A percentile compares a stretch with the other conserved stretches of the same genome.
phyloP scores from a whole-genome alignment of 2,113 vertebrate genomes.

The Siniperca chuatsi region DNA sequence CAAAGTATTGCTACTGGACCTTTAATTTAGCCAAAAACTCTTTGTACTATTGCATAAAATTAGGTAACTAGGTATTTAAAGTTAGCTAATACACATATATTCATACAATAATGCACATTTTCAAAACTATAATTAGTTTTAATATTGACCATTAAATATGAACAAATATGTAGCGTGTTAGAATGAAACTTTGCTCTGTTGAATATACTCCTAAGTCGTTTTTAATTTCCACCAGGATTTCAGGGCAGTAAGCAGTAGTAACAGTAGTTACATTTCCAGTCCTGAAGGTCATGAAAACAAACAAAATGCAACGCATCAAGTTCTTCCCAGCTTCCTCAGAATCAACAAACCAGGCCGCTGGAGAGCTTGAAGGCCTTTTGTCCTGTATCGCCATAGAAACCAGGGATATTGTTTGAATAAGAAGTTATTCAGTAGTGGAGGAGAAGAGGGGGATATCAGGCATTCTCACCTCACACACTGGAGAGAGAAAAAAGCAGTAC shows the following conservation, averaged over 20 bases:
- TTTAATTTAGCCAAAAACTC: background rate
- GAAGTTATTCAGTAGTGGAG: constrained; percentile 76
- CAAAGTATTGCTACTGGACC: background rate
- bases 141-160: background rate
- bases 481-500: background rate
- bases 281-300: constrained; percentile 43
- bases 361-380: constrained; percentile 43
- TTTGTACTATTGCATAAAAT: background rate
- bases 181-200: background rate
- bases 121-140: background rate
- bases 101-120: background rate
- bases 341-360: constrained; percentile 23
- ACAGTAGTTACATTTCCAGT: background rate
- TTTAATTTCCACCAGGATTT: background rate
- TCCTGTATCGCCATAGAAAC: constrained; percentile 69
- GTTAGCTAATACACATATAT: background rate
- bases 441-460: constrained; percentile 23
- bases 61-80: background rate
- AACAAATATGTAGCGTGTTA: background rate
- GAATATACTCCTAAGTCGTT: background rate
- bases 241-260: background rate
- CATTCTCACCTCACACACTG: constrained; percentile 30
- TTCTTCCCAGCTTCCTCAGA: constrained; percentile 9
- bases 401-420: constrained; percentile 75
- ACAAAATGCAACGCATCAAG: background rate